Base-by-base conservation (phyloP, 2,113 vertebrate genomes). In the Lepidothrix coronata region DNA sequence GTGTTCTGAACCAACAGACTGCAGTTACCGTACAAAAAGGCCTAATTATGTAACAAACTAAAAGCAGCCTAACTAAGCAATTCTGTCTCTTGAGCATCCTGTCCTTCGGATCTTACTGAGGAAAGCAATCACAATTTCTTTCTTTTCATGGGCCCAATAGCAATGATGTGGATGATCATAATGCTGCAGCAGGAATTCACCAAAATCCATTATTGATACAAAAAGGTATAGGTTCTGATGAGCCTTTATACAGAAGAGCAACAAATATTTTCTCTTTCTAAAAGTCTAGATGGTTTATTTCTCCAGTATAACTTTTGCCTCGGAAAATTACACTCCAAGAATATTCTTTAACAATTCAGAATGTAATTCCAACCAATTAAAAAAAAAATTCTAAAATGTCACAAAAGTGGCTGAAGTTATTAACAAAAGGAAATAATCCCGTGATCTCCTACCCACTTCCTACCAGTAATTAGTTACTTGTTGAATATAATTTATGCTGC, bases 401-500 rank as follows among this genome's bases (percentile, higher is more conserved):
- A 57, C 52, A 5, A 18, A 80, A 92, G 85, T 27, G 48, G 5
- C 57, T 84, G 48, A 33, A 91, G 70, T 81, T 93, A 81, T 37
- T 95, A 94, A 86, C 71, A 86, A 96, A 79, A 59, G 63, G 71
- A 95, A 96, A 96, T 76, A 90, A 87, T 94, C 72, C 90, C 86
- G 48, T n/a, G 8, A 73, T 33, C 21, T 88, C 75, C 52, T 92
- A 81, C 54, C 35, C 81, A 80, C 90, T 94, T 94, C 88, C 94
- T 43, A 95, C 33, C 35, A 95, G 77, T 94, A 97, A 95, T 91
- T 89, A 20, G 28, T 95, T 92, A 98, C 98, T 98, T 98, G 97
- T 98, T 98, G 97, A 96, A 98, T 96, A 95, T 62, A 91, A 89
- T 93, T 96, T 94, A 95, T 6, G 22, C 91, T 91, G 94, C 61